Evolutionary conservation across 92 coral and sea anemone genomes (phyloP).

Genomic region (Epizoanthus illoricatus): DNA sequence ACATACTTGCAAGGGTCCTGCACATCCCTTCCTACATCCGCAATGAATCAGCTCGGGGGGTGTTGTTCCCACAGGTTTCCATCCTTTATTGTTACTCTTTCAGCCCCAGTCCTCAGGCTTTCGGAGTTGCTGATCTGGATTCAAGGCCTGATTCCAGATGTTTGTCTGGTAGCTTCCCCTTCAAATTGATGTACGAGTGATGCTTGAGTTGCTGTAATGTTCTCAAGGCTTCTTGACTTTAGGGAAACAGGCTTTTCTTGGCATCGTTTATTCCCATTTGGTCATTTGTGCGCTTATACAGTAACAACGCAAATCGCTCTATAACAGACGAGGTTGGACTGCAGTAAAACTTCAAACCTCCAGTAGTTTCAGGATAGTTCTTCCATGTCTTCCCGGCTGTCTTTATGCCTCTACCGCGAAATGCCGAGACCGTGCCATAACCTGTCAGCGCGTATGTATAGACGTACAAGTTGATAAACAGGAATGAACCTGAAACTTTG

Average conservation of each 20-base stretch:
- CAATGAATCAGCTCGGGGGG: not conserved
- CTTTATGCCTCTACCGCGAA: conserved; percentile 37
- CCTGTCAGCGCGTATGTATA: conserved; percentile 31
- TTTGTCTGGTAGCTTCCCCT: conserved; percentile 39
- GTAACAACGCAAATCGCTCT: conserved; percentile 31
- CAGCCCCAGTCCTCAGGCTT: too few species aligned
- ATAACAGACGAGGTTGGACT: not conserved
- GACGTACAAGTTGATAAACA: conserved; percentile 2
- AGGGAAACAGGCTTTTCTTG: conserved; percentile 17
- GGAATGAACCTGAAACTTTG: conserved; percentile 22
- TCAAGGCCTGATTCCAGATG: conserved; percentile 29
- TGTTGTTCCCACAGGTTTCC: conserved; percentile 34
- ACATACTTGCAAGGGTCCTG: too few species aligned
- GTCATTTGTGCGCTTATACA: conserved; percentile 35
- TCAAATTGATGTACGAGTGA: conserved; percentile 16
- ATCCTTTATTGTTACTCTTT: not conserved
- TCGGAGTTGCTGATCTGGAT: not conserved
- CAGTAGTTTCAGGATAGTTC: conserved; percentile 21
- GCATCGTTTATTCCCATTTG: conserved; percentile 27
- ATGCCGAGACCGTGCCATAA: conserved; percentile 33
- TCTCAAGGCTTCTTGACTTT: conserved; percentile 29
- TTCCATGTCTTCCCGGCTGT: conserved; percentile 47
- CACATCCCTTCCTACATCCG: too few species aligned
- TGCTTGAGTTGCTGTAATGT: conserved; percentile 29
- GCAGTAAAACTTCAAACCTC: not conserved